Evolutionary conservation across 2,888 invertebrate species (phyloP), one percentile per base, ranked within the genome.

Genomic region (Apamea sordens): DNA sequence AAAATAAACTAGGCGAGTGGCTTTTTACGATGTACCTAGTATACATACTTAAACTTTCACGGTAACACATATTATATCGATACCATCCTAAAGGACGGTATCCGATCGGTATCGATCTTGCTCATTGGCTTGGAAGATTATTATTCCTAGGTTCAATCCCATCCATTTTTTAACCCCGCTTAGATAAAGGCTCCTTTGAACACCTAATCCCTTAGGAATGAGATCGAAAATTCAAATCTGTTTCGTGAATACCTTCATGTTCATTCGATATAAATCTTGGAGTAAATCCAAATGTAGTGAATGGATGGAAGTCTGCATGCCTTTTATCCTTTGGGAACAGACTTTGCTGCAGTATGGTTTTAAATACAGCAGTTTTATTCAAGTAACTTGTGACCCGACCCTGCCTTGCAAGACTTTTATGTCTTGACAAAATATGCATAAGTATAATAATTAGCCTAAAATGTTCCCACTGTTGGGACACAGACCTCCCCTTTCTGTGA

Each of bases 111-210:
- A 36, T 36, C 50, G 82, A 88, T 87, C 86, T 65, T 78, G 84
- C 36, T 77, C 85, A 88, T 72, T 89, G 90, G 77, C 65, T 84
- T 61, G 89, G 87, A 87, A 91, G 87, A 89, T 91, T 89, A 91
- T 89, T 85, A 89, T 89, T 85, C 86, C 79, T 47, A 79, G 85
- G 86, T 86, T 84, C 72, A 84, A 70, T 71, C 59, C 76, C 82
- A 88, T 91, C 85, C 79, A 87, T 89, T 90, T 90, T 90, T 89
- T 86, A 90, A 89, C 86, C 86, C 86, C 87, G 86, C 88, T 91
- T 87, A 89, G 88, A 91, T 91, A 91, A 89, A 85, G 80, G 74
- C 77, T 81, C 80, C 82, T 90, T 90, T 88, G 89, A 89, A 88
- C 87, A 84, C 81, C 73, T 86, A 89, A 91, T 88, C 90, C 89